Evolutionary conservation across 2,797 vertebrate genomes (phyloP), one percentile per base, ranked within the genome.

Genomic region (Dryobates pubescens): DNA sequence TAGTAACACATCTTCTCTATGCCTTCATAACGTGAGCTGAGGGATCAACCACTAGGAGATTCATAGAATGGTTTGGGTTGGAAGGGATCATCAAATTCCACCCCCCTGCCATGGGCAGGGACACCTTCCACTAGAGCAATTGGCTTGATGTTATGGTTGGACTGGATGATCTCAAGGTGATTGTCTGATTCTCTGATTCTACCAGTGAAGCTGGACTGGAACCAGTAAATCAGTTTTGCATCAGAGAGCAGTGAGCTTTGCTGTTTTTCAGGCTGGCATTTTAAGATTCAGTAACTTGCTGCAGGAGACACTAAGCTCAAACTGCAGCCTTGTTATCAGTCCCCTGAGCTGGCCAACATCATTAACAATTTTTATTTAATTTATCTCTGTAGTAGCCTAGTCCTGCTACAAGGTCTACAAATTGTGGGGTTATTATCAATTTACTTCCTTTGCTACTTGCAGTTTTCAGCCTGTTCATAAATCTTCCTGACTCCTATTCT

Each of bases 361-460:
- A 63, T 54, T 85, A 88, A 82, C 14, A 68, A 14, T 65, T 91
- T 94, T 87, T 77, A 70, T 90, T 70, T 94, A 49, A 79, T 95
- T 92, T 93, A 70, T 61, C 53, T 87, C 65, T 73, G 29, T 59
- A 64, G 93, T 90, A 87, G 85, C 38, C 27, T 61, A 62, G 68
- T 22, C 24, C 57, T 67, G 36, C 67, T 96, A 90, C 18, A 58
- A 18, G 36, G 59, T 65, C 41, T 90, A 71, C 34, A 75, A 92
- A 92, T 14, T 59, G 38, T 67, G 16, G 0, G 18, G 89, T 90
- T 83, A 69, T 58, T 90, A 72, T 72, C 57, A 67, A 32, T 86
- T 86, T 79, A 26, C 29, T 72, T 34, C 26, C 49, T 88, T 86
- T 86, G 47, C 36, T 90, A 54, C 32, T 57, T 70, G 29, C 19